A percentile compares a stretch with the other conserved stretches of the same genome.
Conservation (phyloP, 2,113 vertebrate species). For the Crotalus horridus region DNA sequence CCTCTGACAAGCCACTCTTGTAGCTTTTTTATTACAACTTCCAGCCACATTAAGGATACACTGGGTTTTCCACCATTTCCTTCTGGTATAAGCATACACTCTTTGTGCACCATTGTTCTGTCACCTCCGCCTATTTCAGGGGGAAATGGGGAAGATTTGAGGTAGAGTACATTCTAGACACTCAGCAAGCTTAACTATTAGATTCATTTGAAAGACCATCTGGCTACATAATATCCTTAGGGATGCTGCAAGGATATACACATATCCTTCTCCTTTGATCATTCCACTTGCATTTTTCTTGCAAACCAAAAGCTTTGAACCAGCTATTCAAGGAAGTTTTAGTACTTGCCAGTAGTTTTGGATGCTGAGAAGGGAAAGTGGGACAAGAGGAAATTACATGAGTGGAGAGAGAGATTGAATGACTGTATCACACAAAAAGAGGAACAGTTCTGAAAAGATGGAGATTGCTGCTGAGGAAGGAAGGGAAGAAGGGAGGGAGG, state of each 20-base stretch:
- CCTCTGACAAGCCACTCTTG: neutral
- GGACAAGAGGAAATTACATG: neutral
- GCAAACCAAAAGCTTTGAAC: neutral
- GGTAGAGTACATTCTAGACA: neutral
- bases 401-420: neutral
- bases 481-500: no score
- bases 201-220: neutral
- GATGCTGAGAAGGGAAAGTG: neutral
- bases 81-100: neutral
- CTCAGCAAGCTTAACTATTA: neutral
- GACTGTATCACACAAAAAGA: neutral
- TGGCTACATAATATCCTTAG: neutral
- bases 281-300: neutral
- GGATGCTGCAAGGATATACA: neutral
- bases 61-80: neutral
- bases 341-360: neutral
- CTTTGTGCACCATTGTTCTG: neutral
- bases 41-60: neutral
- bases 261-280: neutral
- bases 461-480: neutral
- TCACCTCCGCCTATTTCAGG: neutral
- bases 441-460: neutral
- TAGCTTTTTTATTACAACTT: neutral
- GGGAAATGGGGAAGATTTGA: neutral
- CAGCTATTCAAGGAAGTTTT: neutral